These are phyloP conservation scores for Octonoba sinensis DNA, from an alignment of 2,888 invertebrate genomes.

Conservation along the genomic window DNA sequence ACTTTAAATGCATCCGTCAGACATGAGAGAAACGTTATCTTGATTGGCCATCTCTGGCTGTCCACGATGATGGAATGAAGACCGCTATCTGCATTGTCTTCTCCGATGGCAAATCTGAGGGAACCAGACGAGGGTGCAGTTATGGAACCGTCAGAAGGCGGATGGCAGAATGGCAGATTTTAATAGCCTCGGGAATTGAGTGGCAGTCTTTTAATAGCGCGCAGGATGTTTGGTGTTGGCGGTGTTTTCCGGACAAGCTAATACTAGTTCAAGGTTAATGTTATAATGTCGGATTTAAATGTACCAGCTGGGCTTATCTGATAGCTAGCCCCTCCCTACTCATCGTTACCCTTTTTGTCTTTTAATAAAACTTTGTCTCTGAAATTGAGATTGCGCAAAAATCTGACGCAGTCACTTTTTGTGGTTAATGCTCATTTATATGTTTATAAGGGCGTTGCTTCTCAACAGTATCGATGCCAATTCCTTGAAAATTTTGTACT, in stretches of 20 bases:
- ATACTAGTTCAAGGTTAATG: conserved; percentile 45
- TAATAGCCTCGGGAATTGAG: conserved; percentile 34
- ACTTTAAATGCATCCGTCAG: conserved; percentile 20
- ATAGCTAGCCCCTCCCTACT: conserved; percentile 16
- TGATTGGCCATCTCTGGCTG: conserved; percentile 18
- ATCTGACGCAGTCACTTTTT: too few relatives aligned
- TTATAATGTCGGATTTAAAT: neutral
- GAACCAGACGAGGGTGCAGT: conserved; percentile 5
- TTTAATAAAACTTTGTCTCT: too few relatives aligned
- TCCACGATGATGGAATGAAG: conserved; percentile 44
- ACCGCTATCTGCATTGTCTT: conserved; percentile 9
- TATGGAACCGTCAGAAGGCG: conserved; percentile 19
- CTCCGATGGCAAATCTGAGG: neutral
- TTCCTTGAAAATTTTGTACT: too few relatives aligned
- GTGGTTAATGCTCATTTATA: too few relatives aligned
- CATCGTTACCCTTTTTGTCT: too few relatives aligned
- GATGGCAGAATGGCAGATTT: conserved; percentile 55
- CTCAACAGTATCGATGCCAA: too few relatives aligned
- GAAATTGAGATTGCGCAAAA: too few relatives aligned
- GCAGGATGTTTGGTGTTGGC: conserved; percentile 46
- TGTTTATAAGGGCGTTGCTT: too few relatives aligned
- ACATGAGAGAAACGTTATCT: conserved; percentile 45
- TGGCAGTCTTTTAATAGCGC: conserved; percentile 42
- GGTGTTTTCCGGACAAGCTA: conserved; percentile 30
- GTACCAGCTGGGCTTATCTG: too few relatives aligned